These are phyloP conservation scores for Peromyscus nudipes DNA, from an alignment of 2,797 vertebrate species.

Conservation along the genomic window DNA sequence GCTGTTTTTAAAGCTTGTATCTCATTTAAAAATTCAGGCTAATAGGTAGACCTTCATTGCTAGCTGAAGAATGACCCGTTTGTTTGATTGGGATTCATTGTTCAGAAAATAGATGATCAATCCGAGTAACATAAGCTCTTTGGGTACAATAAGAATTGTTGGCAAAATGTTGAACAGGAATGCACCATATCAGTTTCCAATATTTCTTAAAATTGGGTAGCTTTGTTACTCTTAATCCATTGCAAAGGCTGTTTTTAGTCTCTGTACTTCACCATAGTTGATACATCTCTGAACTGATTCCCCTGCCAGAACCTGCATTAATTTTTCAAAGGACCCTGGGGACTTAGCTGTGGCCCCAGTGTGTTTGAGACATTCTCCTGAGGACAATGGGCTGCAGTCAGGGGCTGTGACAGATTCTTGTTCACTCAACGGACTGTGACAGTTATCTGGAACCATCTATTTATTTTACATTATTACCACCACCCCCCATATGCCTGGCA, in stretches of 20 bases:
- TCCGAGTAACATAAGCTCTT: not conserved
- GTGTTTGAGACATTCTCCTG: constrained; percentile 44
- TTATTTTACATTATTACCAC: constrained; percentile 43
- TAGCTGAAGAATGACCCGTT: constrained; percentile 64
- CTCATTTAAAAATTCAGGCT: constrained; percentile 70
- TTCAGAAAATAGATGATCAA: constrained; percentile 39
- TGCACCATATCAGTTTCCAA: not conserved
- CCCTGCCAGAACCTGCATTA: not conserved
- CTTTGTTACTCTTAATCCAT: constrained; percentile 57
- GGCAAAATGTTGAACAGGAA: constrained; percentile 45
- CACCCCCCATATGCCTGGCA: not conserved
- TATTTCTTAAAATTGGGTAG: constrained; percentile 55
- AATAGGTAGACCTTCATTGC: constrained; percentile 11
- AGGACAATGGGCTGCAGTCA: not conserved
- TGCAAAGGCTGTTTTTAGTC: constrained; percentile 25
- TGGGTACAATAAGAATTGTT: constrained; percentile 6
- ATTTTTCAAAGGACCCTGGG: not conserved
- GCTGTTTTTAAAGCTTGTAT: constrained; percentile 76
- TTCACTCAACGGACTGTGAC: not conserved
- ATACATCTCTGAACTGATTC: not conserved
- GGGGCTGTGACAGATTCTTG: not conserved
- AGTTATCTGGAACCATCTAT: constrained; percentile 24
- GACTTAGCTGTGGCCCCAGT: not conserved
- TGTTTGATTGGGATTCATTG: constrained; percentile 12
- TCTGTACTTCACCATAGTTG: constrained; percentile 25